Evolutionary conservation across 2,113 vertebrate species (phyloP).

Genomic region (Hydrochoerus hydrochaeris): DNA sequence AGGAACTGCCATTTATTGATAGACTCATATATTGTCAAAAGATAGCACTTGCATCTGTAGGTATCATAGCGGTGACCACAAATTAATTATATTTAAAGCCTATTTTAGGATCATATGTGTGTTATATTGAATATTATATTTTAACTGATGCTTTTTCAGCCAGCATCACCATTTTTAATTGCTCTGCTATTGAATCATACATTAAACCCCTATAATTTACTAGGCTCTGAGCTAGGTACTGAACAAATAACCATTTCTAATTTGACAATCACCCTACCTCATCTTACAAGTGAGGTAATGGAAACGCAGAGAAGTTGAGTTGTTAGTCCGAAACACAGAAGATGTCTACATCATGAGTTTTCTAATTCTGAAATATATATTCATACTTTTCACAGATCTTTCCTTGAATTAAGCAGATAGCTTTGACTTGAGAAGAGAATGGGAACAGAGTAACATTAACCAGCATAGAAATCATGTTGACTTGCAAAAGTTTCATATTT

Average conservation of each 20-base stretch:
- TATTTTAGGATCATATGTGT: not conserved
- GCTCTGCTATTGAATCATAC: not conserved
- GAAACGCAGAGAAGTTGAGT: conserved; percentile 28
- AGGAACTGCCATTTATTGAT: not conserved
- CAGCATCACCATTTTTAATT: not conserved
- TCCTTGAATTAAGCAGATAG: conserved; percentile 11
- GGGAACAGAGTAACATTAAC: not conserved
- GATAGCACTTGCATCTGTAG: not conserved
- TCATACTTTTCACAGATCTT: conserved; percentile 8
- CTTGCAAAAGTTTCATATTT: not conserved
- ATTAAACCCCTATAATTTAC: not conserved
- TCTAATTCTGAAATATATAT: not conserved
- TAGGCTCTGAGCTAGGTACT: not conserved
- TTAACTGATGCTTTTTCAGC: not conserved
- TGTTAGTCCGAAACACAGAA: not conserved
- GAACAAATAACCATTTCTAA: conserved; percentile 6
- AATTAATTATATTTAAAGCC: not conserved
- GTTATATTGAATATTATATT: not conserved
- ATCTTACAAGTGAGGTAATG: not conserved
- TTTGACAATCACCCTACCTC: not conserved
- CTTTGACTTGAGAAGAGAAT: not conserved
- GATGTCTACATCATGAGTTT: not conserved
- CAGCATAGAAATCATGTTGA: not conserved
- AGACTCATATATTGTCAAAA: not conserved
- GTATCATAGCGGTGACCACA: not conserved